Conservation (phyloP, 2,113 vertebrate species). For the Ascaphus truei region DNA sequence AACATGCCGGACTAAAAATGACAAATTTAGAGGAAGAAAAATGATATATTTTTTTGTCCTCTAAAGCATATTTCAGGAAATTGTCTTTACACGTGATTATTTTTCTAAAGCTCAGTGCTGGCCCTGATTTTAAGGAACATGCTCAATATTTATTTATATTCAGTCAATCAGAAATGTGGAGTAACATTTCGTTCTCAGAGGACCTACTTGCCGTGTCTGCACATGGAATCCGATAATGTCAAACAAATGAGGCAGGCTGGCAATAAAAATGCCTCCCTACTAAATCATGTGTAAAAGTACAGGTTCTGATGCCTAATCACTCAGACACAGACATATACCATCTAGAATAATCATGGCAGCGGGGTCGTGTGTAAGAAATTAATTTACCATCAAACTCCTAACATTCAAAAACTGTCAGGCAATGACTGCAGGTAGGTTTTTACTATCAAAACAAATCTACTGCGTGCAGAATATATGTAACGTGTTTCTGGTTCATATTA, state of each 20-base stretch:
- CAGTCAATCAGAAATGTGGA: conserved; percentile 21
- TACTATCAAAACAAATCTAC: background rate
- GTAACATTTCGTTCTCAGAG: conserved; percentile 2
- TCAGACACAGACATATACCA: background rate
- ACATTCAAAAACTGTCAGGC: background rate
- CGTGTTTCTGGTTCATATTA: too few relatives aligned
- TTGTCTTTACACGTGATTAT: conserved; percentile 20
- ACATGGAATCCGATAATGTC: conserved; percentile 9
- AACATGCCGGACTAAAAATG: background rate
- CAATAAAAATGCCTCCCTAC: background rate
- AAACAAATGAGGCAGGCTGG: background rate
- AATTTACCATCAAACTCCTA: background rate
- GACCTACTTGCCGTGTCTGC: background rate
- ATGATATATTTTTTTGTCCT: background rate
- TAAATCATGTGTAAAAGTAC: background rate
- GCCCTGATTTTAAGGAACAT: background rate
- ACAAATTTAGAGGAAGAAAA: background rate
- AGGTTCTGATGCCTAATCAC: conserved; percentile 10
- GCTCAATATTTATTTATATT: conserved; percentile 22
- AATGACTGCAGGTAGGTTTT: background rate
- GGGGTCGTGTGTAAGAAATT: background rate
- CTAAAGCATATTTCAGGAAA: conserved; percentile 13
- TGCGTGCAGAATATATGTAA: background rate
- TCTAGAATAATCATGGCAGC: conserved; percentile 3
- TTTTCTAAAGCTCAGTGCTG: background rate